Evolutionary conservation across 2,113 vertebrate species (phyloP).

Genomic region (Pitta sordida): DNA sequence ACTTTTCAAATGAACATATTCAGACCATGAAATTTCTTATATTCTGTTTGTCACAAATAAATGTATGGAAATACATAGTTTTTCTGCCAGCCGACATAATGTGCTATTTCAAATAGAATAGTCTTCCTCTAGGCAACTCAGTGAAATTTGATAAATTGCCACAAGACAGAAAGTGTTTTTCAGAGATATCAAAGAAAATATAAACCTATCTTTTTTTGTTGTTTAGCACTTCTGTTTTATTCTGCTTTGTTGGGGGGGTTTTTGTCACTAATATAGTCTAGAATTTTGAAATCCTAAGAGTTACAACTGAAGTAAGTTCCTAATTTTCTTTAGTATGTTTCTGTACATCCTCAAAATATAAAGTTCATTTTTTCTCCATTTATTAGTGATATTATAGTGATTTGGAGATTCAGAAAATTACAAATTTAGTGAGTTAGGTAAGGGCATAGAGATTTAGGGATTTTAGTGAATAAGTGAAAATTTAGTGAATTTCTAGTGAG

Average conservation of each 20-base stretch:
- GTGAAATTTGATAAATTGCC: neutral
- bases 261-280: neutral
- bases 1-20: neutral
- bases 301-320: neutral
- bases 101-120: neutral
- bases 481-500: too few species aligned
- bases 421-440: too few species aligned
- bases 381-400: neutral
- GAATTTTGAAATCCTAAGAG: neutral
- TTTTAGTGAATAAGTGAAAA: too few species aligned
- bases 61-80: neutral
- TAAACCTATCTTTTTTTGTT: neutral
- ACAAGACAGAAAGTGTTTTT: neutral
- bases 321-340: neutral
- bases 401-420: too few species aligned
- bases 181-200: neutral
- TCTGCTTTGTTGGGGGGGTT: neutral
- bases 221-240: neutral
- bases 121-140: neutral
- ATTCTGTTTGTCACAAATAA: neutral
- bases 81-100: neutral
- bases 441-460: too few species aligned
- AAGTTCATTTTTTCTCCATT: neutral
- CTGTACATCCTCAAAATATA: neutral
- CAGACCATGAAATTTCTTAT: neutral